These are phyloP conservation scores for Zosterops borbonicus DNA, from an alignment of 2,113 vertebrate genomes.

Conservation along the genomic window DNA sequence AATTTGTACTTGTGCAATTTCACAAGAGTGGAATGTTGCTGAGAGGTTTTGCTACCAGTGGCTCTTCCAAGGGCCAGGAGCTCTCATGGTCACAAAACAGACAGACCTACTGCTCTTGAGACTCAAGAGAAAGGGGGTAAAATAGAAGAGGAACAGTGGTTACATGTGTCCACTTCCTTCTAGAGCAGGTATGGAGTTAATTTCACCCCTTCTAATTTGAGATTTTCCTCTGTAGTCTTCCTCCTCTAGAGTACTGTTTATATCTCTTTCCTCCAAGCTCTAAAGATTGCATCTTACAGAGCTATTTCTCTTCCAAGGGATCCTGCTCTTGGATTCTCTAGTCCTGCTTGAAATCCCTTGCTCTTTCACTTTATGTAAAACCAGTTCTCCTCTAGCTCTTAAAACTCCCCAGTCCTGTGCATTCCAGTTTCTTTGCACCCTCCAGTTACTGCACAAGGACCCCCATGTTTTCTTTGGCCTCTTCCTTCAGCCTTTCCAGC, in stretches of 20 bases:
- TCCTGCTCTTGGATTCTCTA: background rate
- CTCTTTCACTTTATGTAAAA: background rate
- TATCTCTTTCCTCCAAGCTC: background rate
- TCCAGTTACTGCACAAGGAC: background rate
- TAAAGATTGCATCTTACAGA: background rate
- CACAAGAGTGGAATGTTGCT: background rate
- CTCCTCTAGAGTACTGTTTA: background rate
- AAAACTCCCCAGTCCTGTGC: background rate
- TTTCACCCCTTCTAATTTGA: background rate
- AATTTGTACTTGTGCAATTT: background rate
- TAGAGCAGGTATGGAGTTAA: background rate
- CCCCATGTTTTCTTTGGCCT: background rate
- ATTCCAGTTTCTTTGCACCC: background rate
- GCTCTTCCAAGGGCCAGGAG: background rate
- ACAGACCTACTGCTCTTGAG: background rate
- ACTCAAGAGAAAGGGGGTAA: background rate
- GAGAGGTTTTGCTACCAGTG: background rate
- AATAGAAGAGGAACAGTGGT: background rate
- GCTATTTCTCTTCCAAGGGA: background rate
- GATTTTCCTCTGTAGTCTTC: background rate
- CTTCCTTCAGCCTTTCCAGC: background rate
- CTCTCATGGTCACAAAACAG: background rate
- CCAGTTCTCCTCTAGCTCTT: background rate
- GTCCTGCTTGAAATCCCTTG: background rate
- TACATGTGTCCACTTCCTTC: background rate